These are phyloP conservation scores for Meloidogyne hapla DNA, from an alignment of 1,140 invertebrate genomes.

Conservation along the genomic window DNA sequence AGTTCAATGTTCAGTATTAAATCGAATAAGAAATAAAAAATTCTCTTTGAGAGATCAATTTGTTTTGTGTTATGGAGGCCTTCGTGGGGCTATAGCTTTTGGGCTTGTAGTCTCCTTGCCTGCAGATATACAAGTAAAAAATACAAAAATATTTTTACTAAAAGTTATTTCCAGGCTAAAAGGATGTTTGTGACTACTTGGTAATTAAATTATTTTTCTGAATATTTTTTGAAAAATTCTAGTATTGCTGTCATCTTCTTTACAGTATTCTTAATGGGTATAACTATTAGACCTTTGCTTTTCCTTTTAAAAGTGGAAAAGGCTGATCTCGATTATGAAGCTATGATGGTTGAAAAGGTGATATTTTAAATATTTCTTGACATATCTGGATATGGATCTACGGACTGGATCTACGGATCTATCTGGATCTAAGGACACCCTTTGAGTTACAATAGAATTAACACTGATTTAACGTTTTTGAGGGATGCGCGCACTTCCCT, in stretches of 20 bases:
- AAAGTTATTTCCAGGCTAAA: conserved; percentile 58
- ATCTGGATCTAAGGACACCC: no score
- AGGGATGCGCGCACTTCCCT: no score
- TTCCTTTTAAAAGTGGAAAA: conserved; percentile 67
- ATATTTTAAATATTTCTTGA: neutral
- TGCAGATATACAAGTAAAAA: conserved; percentile 20
- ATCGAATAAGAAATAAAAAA: conserved; percentile 64
- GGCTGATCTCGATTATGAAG: conserved; percentile 41
- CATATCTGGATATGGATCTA: no score
- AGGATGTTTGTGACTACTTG: conserved; percentile 62
- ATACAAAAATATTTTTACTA: neutral
- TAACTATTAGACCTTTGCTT: conserved; percentile 68
- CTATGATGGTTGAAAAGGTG: conserved; percentile 58
- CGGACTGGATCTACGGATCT: no score
- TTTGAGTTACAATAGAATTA: no score
- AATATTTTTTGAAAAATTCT: conserved; percentile 67
- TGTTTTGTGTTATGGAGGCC: conserved; percentile 53
- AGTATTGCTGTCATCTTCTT: conserved; percentile 69
- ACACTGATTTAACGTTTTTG: no score
- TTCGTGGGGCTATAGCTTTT: conserved; percentile 51
- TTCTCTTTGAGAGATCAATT: conserved; percentile 66
- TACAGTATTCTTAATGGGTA: conserved; percentile 68
- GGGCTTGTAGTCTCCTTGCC: conserved; percentile 65
- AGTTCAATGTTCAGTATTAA: conserved; percentile 58
- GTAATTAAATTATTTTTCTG: neutral